Percentiles rank a stretch among this genome's conserved stretches.
These are phyloP conservation scores for Oceanites oceanicus DNA, from an alignment of 2,113 vertebrate species.

Conservation along the genomic window DNA sequence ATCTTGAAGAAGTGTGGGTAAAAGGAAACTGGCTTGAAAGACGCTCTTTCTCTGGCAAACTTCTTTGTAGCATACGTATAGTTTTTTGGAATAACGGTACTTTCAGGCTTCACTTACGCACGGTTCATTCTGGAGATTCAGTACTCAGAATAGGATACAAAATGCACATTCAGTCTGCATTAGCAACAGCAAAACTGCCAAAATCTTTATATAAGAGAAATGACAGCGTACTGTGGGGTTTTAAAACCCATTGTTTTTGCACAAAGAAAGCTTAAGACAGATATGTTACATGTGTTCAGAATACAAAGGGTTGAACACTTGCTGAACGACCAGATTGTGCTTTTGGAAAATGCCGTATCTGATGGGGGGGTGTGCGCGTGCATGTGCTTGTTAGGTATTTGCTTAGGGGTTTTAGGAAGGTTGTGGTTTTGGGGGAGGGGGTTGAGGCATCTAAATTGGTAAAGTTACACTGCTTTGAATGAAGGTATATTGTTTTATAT, in stretches of 20 bases:
- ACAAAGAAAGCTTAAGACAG: background rate
- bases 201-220: background rate
- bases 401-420: background rate
- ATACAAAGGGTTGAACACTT: background rate
- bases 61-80: rapidly evolving
- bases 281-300: background rate
- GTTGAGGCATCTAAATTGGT: background rate
- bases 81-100: background rate
- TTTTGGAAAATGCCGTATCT: background rate
- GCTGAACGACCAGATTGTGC: too few species aligned
- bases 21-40: background rate
- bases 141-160: background rate
- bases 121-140: background rate
- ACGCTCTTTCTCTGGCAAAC: background rate
- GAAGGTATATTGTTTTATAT: background rate
- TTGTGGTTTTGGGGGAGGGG: background rate
- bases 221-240: rapidly evolving
- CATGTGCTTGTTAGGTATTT: rapidly evolving
- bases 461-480: background rate
- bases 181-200: background rate
- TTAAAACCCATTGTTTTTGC: background rate
- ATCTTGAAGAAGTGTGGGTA: background rate
- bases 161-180: background rate
- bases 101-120: background rate
- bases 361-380: rapidly evolving